Evolutionary conservation across 2,797 vertebrate species (phyloP).

Genomic region (Tympanoctomys barrerae): DNA sequence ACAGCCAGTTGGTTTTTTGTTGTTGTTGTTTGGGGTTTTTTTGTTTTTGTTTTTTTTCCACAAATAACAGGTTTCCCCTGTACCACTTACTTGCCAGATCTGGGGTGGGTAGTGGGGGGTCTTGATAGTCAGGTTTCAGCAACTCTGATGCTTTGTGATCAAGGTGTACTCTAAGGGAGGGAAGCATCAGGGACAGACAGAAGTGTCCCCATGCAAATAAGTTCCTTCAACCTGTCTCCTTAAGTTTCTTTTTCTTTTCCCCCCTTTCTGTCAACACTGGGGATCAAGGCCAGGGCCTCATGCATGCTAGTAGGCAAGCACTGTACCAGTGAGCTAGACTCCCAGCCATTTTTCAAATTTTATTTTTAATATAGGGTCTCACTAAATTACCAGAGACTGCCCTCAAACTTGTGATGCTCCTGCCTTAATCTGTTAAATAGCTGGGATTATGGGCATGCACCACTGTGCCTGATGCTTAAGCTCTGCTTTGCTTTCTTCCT

Average conservation of each 20-base stretch:
- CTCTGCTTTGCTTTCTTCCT: neutral
- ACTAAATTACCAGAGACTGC: neutral
- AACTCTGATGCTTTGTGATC: neutral
- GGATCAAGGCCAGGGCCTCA: neutral
- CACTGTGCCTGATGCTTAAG: neutral
- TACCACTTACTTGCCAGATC: neutral
- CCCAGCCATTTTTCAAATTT: neutral
- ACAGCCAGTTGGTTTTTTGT: too few species aligned
- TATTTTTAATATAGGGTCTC: neutral
- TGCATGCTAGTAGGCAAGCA: neutral
- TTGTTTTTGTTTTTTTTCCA: neutral
- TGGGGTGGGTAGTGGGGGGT: neutral
- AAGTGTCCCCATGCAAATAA: accelerated
- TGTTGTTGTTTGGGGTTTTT: too few species aligned
- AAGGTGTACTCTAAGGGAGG: too few species aligned
- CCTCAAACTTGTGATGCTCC: neutral
- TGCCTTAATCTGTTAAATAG: neutral
- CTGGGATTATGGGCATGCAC: neutral
- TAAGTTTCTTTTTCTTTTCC: neutral
- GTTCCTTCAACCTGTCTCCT: neutral
- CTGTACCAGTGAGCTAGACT: neutral
- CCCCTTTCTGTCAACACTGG: too few species aligned
- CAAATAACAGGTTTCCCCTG: neutral
- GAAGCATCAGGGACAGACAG: accelerated
- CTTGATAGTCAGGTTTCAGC: accelerated